phyloP scores from a whole-genome alignment of 2,113 vertebrate genomes.

The Campylomormyrus tamandua region DNA sequence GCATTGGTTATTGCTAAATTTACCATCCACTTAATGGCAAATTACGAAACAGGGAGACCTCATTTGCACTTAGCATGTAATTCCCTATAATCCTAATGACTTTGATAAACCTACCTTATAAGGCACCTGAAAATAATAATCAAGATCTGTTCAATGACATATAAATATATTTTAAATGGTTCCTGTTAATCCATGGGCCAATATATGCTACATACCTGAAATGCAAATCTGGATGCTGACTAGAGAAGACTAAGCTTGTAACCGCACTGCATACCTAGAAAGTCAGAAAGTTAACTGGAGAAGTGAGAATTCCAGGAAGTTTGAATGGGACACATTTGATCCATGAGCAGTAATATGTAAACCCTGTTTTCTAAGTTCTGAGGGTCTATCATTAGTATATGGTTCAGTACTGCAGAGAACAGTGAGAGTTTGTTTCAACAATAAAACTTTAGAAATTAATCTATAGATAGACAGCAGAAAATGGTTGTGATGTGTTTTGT shows the following conservation, averaged over 20 bases:
- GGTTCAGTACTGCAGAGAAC: background rate
- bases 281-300: background rate
- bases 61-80: slow-evolving; percentile 64
- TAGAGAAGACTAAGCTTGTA: background rate
- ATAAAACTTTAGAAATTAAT: background rate
- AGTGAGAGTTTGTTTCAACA: background rate
- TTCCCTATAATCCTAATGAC: slow-evolving; percentile 55
- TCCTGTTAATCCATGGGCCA: slow-evolving; percentile 26
- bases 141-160: slow-evolving; percentile 63
- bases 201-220: slow-evolving; percentile 34
- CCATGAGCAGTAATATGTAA: background rate
- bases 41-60: slow-evolving; percentile 48
- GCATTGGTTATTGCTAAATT: slow-evolving; percentile 62
- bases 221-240: background rate
- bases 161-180: slow-evolving; percentile 64
- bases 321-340: background rate
- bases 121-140: slow-evolving; percentile 63
- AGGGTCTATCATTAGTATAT: background rate
- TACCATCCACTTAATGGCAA: slow-evolving; percentile 62
- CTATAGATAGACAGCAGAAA: background rate
- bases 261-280: background rate
- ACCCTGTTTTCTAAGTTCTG: background rate
- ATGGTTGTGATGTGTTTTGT: background rate
- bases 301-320: background rate
- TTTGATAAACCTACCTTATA: slow-evolving; percentile 58